Evolutionary conservation across 2,797 vertebrate genomes (phyloP), one percentile per base, ranked within the genome.

Genomic region (Kryptopterus vitreolus): DNA sequence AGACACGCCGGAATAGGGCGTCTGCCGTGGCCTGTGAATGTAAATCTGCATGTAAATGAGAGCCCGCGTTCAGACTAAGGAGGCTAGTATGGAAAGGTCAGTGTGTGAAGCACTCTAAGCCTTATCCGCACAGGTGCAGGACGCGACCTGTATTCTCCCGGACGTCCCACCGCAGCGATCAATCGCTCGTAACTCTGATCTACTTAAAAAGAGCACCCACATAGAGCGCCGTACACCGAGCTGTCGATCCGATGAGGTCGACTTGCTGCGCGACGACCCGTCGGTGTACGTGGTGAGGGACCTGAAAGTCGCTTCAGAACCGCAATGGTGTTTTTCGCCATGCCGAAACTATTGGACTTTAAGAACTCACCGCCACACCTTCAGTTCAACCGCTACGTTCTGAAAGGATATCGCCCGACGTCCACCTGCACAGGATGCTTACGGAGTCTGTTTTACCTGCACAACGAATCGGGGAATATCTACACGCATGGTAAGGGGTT

Each of bases 391-490:
- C 95, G 92, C 85, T 97, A 94, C 83, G 95, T 98, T 68, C 90
- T 97, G 88, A 96, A 94, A 0, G 96, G 96, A 53, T 98, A 97
- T 90, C 93, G 96, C 62, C 96, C 96, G 0, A 91, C 93, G 84
- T 94, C 94, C 83, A 94, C 93, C 1, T 93, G 91, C 81, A 91
- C 90, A 0, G 95, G 94, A 63, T 97, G 96, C 78, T 75, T 97
- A 80, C 87, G 90, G 83, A 98, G 96, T 88, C 93, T 98, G 81
- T 97, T 97, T 90, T 98, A 97, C 88, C 86, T 97, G 86, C 96
- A 97, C 94, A 98, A 98, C 86, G 96, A 98, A 88, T 92, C 95
- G 83, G 96, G 96, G 65, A 98, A 98, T 90, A 97, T 97, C 89
- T 97, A 98, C 91, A 96, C 94, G 0, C 96, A 98, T 78, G 96